Evolutionary conservation across 1,140 invertebrate species (phyloP), one percentile per base, ranked within the genome.

Genomic region (Drosophila auraria): DNA sequence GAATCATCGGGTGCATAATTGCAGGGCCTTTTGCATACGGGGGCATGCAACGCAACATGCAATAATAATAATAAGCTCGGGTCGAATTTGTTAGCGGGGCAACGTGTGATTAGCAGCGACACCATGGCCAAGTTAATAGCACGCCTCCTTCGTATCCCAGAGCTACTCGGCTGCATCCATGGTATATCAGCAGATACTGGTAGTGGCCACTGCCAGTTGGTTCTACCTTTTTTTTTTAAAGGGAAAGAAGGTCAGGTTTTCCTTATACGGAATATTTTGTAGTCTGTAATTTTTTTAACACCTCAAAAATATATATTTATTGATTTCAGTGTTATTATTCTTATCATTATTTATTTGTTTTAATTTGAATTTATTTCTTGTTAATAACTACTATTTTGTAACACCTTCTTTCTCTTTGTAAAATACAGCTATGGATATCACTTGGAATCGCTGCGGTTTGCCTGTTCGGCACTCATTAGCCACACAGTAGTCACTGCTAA

Each of bases 41-140:
- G 59, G 36, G 36, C 51, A 59, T 42, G 25, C 69, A 78, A 57
- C 36, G 54, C 54, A 57, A 40, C 54, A 57, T 57, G 40, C n/a
- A 71, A 70, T 83, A 84, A 73, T 84, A 86, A 86, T 70, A 57
- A 57, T 57, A 57, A 82, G 82, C 75, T 78, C 70, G 80, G 64
- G 68, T 70, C 59, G 68, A 70, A 74, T 81, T 84, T 74, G 73
- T 81, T 74, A 58, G 51, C 59, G 53, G 9, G 40, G 36, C 70
- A 83, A 75, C 69, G 57, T 86, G 70, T 86, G 78, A 86, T 86
- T 86, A 84, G 66, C 68, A 65, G 82, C 82, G 83, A 83, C 82
- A 83, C 82, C 82, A 84, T 66, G 60, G 80, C 60, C 64, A 78
- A 60, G 30, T 57, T 76, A 76, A 76, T 77, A 42, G 61, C 51